Conservation (phyloP, 1,140 invertebrate genomes). For the Trachymyrmex cornetzi region DNA sequence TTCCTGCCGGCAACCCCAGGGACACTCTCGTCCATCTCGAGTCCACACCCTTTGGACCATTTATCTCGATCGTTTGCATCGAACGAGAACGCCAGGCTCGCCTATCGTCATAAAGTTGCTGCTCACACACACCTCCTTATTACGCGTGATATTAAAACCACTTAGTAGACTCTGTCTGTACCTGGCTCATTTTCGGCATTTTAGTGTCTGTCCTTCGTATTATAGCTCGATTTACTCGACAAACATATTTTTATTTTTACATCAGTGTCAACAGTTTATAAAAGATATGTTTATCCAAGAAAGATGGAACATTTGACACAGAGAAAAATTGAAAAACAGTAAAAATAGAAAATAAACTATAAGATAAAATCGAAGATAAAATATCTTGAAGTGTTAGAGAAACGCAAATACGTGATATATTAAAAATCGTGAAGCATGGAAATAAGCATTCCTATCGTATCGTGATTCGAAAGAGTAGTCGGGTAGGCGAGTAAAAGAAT, state of each 20-base stretch:
- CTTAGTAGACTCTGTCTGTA: not conserved
- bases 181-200: not conserved
- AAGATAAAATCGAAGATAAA: not conserved
- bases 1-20: slow-evolving; percentile 67
- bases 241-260: not conserved
- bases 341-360: not conserved
- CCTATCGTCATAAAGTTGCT: slow-evolving; percentile 28
- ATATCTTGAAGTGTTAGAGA: not conserved
- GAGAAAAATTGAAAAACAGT: not conserved
- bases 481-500: slow-evolving; percentile 57
- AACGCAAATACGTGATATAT: not conserved
- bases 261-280: not conserved
- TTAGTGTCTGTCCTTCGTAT: not conserved
- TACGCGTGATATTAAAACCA: slow-evolving; percentile 63
- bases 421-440: slow-evolving; percentile 42
- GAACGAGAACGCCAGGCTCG: slow-evolving; percentile 64
- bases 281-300: not conserved
- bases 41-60: slow-evolving; percentile 77
- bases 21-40: slow-evolving; percentile 65
- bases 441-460: slow-evolving; percentile 68
- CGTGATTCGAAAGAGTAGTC: not conserved
- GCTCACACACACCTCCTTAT: slow-evolving; percentile 51
- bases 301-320: not conserved
- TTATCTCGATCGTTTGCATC: slow-evolving; percentile 85
- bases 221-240: not conserved